Evolutionary conservation across 1,140 invertebrate species (phyloP), one percentile per base, ranked within the genome.

Genomic region (Sitophilus oryzae): DNA sequence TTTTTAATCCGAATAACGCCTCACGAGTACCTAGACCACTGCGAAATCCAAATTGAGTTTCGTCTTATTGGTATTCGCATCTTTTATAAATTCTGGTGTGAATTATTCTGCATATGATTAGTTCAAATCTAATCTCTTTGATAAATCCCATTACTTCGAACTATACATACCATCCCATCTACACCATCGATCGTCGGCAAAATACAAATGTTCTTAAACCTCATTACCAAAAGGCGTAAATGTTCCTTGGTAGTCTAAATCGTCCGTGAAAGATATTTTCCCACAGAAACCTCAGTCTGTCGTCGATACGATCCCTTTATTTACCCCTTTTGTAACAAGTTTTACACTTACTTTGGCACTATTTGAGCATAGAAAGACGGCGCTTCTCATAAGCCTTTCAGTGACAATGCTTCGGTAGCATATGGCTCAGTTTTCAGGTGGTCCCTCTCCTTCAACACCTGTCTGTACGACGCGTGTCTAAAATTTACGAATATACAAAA

Each of bases 291-390:
- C 11, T 48, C 11, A 0, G 34, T 37, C 38, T 20, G 8, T 48
- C 18, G 9, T 15, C 9, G 15, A n/a, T 43, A n/a, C 19, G 0
- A 23, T n/a, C 5, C 10, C 41, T 15, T 40, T 51, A 41, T 41
- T 51, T 53, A 40, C 25, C 42, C 35, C 34, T 38, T 22, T 53
- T 53, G 42, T 53, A 43, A 35, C 14, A 53, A 53, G 51, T 53
- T 53, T 53, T 53, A 53, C 51, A 53, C 51, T 53, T 53, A 53
- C 38, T 53, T 53, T 53, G 34, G 51, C 51, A 53, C 51, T 35
- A 35, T 23, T 38, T 21, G 16, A 20, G 43, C 36, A 21, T 30
- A 18, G 40, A 35, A 53, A 53, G 51, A 43, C 41, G 44, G 36
- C 25, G 46, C 19, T 36, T 53, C 41, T 53, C 44, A 45, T 43